A percentile compares a stretch with the other conserved stretches of the same genome.
phyloP scores from a whole-genome alignment of 2,797 vertebrate species.

The Anas capensis region DNA sequence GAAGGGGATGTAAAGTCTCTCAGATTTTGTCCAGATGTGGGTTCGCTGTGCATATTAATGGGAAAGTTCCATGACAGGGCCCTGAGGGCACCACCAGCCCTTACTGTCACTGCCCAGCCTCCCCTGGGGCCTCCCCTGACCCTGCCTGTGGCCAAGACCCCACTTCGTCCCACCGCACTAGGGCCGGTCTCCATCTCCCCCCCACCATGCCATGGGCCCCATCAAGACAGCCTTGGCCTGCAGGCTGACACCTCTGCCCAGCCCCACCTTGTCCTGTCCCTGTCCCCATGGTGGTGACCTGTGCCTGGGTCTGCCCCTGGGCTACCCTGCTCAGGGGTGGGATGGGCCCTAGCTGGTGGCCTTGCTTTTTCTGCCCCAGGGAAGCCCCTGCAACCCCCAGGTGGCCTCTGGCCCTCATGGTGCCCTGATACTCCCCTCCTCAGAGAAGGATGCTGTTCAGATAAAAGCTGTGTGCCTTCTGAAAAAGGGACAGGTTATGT shows the following conservation, averaged over 20 bases:
- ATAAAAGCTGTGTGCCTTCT: background rate
- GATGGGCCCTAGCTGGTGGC: background rate
- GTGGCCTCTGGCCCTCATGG: background rate
- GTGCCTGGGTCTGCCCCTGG: too few species aligned
- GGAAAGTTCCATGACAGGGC: background rate
- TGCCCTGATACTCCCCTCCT: background rate
- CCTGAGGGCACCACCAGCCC: background rate
- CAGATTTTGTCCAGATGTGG: background rate
- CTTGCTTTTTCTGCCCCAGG: accelerated
- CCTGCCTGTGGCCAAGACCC: background rate
- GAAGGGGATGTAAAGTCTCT: background rate
- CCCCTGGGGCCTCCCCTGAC: accelerated
- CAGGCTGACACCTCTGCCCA: background rate
- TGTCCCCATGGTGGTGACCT: accelerated
- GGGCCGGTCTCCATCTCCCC: background rate
- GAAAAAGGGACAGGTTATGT: background rate
- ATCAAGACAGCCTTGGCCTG: accelerated
- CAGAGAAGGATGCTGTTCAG: background rate
- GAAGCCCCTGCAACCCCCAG: accelerated
- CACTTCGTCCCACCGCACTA: background rate
- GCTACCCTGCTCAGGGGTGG: background rate
- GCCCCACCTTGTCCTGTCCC: background rate
- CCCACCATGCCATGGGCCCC: too few species aligned
- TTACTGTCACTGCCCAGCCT: background rate
- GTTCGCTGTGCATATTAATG: background rate